These are phyloP conservation scores for Eurypyga helias DNA, from an alignment of 2,113 vertebrate genomes.

Conservation along the genomic window DNA sequence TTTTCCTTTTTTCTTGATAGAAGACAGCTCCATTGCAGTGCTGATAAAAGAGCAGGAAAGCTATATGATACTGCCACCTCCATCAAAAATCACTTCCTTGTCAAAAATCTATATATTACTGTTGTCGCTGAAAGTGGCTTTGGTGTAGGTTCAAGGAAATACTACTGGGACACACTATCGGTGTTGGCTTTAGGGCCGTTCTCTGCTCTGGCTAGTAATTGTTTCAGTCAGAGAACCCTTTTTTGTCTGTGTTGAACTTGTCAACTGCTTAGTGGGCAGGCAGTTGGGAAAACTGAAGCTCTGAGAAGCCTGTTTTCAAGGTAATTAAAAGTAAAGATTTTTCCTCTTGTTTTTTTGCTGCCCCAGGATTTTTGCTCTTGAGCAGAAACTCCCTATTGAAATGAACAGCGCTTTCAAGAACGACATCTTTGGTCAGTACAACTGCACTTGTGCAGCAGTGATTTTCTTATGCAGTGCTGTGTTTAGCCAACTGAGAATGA, in stretches of 20 bases:
- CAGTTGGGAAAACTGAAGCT: conserved; percentile 3
- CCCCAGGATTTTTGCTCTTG: conserved; percentile 19
- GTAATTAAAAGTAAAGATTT: conserved; percentile 69
- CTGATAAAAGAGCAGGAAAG: conserved; percentile 38
- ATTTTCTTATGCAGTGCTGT: not conserved
- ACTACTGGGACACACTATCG: not conserved
- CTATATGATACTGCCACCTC: not conserved
- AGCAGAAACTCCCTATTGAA: not conserved
- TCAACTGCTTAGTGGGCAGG: not conserved
- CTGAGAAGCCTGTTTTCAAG: conserved; percentile 11
- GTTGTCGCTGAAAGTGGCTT: not conserved
- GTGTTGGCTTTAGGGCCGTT: not conserved
- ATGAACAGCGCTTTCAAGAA: not conserved
- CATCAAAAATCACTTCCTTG: conserved; percentile 19
- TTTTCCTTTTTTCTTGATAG: not conserved
- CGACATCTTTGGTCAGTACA: conserved; percentile 7
- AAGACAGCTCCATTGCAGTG: not conserved
- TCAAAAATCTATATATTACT: conserved; percentile 10
- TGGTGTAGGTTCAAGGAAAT: not conserved
- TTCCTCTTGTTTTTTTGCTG: not conserved
- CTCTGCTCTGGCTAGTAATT: not conserved
- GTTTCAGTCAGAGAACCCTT: not conserved
- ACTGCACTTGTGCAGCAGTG: not conserved
- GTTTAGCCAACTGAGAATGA: not conserved
- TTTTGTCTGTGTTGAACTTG: not conserved